Base-by-base conservation (phyloP, 2,888 invertebrate species). In the Tenthredo distinguenda region DNA sequence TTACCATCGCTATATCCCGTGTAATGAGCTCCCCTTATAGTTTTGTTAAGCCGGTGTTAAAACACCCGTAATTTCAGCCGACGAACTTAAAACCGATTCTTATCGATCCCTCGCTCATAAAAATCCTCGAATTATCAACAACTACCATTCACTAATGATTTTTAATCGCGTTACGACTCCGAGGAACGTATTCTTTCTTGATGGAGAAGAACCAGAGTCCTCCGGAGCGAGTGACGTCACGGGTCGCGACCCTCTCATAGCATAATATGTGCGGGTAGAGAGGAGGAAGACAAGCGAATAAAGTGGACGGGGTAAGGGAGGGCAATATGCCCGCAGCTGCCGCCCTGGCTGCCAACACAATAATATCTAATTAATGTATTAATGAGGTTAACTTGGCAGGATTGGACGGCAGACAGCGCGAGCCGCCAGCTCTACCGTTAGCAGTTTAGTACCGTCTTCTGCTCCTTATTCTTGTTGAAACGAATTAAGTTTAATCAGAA, bases 351-450 rank as follows among this genome's bases (percentile, higher is more conserved):
- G 90, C 91, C 92, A 92, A 92, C 93, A 91, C 93, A 93, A 93
- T 92, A 92, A 93, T 92, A 93, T 93, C 92, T 93, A 92, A 93
- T 93, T 93, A 93, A 93, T 92, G 92, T 93, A 93, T 93, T 93
- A 93, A 93, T 93, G 92, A 93, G 93, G 93, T 93, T 93, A 93
- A 93, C 90, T 93, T 92, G 91, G 91, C 90, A 91, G 92, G 92
- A 92, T 91, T 91, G 91, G 92, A 90, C 91, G 91, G 90, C 92
- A 92, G 93, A 92, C 92, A 91, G 90, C 90, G 91, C 90, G 89
- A 91, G 90, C 91, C 86, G 88, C 89, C 72, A 81, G 85, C 82
- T 71, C 26, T 81, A 85, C 34, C 68, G 85, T 85, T 86, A 62
- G 58, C 68, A 50, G 68, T 85, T 87, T 85, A 82, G 71, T 87